Percentiles rank a stretch among this genome's conserved stretches.
Evolutionary conservation across 1,140 invertebrate genomes (phyloP).

Genomic region (Drosophila busckii): DNA sequence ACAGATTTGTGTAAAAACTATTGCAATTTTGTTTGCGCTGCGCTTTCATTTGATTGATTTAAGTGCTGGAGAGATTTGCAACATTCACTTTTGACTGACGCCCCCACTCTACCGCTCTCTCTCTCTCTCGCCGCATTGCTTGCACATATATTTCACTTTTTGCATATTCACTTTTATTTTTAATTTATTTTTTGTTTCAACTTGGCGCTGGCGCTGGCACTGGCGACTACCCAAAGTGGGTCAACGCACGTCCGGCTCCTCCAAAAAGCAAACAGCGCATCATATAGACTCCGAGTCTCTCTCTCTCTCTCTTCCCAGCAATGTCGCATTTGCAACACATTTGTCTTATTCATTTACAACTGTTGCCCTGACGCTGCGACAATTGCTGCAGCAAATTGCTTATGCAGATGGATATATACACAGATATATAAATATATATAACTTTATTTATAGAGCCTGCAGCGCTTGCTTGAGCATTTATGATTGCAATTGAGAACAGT

Average conservation of each 20-base stretch:
- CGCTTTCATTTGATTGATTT: no score
- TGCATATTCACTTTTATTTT: slow-evolving; percentile 24
- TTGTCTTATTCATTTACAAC: slow-evolving; percentile 66
- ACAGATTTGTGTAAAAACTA: no score
- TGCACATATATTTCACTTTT: slow-evolving; percentile 26
- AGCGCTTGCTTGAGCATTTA: no score
- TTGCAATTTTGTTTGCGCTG: no score
- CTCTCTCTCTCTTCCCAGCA: neutral
- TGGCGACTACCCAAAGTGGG: slow-evolving; percentile 59
- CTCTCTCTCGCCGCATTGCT: slow-evolving; percentile 7
- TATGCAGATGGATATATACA: slow-evolving; percentile 40
- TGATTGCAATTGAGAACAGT: no score
- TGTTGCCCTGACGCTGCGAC: slow-evolving; percentile 29
- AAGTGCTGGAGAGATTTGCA: no score
- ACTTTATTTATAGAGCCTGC: no score
- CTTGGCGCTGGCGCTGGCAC: slow-evolving; percentile 9
- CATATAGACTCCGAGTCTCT: no score
- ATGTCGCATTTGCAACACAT: slow-evolving; percentile 56
- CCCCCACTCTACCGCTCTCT: neutral
- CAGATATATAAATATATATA: no score
- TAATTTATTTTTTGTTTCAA: slow-evolving; percentile 15
- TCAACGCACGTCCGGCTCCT: slow-evolving; percentile 56
- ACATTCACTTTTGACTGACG: neutral
- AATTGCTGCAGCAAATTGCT: slow-evolving; percentile 72
- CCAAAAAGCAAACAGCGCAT: no score